Percentiles rank a stretch among this genome's conserved stretches.
These are phyloP conservation scores for Trachelus troglodyta DNA, from an alignment of 2,888 invertebrate genomes.

Conservation along the genomic window DNA sequence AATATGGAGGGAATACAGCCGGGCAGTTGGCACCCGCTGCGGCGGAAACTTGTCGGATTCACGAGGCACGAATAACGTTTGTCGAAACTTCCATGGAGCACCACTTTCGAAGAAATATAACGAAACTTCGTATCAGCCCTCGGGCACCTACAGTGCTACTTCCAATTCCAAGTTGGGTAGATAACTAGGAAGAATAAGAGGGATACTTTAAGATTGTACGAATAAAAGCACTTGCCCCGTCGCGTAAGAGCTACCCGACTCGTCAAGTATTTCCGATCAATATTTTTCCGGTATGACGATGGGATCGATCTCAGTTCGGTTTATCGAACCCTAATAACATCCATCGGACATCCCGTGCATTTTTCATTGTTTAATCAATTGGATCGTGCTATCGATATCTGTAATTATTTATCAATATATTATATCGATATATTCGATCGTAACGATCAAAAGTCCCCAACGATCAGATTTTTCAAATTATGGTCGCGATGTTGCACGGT, in stretches of 20 bases:
- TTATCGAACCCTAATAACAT: neutral
- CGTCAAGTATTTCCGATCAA: neutral
- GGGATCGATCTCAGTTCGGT: neutral
- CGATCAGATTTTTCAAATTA: neutral
- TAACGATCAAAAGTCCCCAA: neutral
- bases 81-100: neutral
- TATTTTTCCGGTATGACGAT: neutral
- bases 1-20: neutral
- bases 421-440: neutral
- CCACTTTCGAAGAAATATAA: slow-evolving; percentile 4
- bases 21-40: neutral
- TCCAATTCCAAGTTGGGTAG: neutral
- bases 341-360: neutral
- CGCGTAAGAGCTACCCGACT: neutral
- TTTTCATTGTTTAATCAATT: neutral
- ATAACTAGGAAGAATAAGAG: neutral
- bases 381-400: neutral
- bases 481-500: slow-evolving; percentile 42
- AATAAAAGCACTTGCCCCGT: neutral
- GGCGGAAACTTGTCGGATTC: neutral
- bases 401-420: neutral
- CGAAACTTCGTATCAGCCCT: neutral
- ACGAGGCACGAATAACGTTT: slow-evolving; percentile 1
- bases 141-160: neutral
- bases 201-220: neutral